Evolutionary conservation across 1,140 invertebrate genomes (phyloP).

Genomic region (Penaeus japonicus): DNA sequence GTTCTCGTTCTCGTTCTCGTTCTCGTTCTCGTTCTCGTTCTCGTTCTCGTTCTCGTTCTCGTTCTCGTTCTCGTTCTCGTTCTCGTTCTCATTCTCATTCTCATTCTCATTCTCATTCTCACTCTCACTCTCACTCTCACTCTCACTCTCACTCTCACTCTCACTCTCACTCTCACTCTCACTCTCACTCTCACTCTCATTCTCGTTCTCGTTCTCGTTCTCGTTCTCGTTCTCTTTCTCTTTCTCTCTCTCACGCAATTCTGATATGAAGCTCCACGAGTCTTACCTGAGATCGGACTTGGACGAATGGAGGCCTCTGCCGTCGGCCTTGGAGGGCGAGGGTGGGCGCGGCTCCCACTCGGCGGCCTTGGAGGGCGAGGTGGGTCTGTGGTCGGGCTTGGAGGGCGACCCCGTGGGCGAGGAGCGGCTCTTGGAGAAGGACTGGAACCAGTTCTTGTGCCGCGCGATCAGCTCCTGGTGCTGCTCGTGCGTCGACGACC

Average conservation of each 20-base stretch:
- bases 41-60: too few species aligned
- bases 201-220: neutral
- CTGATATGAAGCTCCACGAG: neutral
- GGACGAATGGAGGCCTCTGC: neutral
- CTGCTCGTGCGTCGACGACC: constrained; percentile 6
- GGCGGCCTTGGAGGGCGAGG: constrained; percentile 20
- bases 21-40: too few species aligned
- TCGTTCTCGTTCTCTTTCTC: neutral
- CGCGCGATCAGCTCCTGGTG: constrained; percentile 50
- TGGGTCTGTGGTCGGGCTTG: neutral
- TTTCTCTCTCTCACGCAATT: neutral
- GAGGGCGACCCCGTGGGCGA: constrained; percentile 9
- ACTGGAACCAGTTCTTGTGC: constrained; percentile 58
- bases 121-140: neutral
- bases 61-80: too few species aligned
- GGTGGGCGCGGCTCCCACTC: neutral
- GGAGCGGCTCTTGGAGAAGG: constrained; percentile 51
- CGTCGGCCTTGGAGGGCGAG: constrained; percentile 13
- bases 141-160: neutral
- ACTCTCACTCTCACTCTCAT: neutral
- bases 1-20: too few species aligned
- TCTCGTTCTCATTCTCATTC: too few species aligned
- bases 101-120: neutral
- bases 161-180: neutral
- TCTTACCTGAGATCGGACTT: constrained; percentile 7